These are phyloP conservation scores for Tenualosa thibaudeaui DNA, from an alignment of 2,797 vertebrate genomes.

Conservation along the genomic window DNA sequence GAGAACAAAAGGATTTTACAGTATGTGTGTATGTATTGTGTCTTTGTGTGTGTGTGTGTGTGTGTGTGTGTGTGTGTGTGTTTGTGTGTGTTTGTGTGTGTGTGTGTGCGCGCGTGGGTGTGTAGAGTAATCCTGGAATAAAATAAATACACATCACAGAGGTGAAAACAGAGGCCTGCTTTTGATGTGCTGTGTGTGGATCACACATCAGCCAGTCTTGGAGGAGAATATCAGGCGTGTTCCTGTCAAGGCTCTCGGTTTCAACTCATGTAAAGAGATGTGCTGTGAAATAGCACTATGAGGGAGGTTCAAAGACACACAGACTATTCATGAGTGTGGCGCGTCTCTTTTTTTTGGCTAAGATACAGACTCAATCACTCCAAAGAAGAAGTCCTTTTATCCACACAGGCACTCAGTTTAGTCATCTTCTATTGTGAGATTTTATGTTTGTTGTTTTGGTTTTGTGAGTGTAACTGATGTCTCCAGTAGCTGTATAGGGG, in stretches of 20 bases:
- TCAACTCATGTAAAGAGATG: conserved; percentile 24
- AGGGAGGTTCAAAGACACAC: neutral
- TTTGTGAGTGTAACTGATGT: neutral
- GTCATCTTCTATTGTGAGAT: neutral
- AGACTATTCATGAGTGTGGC: conserved; percentile 1
- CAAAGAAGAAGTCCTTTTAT: neutral
- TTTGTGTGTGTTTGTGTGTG: neutral
- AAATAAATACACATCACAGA: conserved; percentile 13
- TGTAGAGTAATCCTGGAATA: neutral
- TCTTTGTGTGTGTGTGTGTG: neutral
- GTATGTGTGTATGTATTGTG: neutral
- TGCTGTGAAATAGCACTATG: neutral
- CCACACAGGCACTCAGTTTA: neutral
- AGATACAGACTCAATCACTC: neutral
- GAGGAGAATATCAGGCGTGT: conserved; percentile 31
- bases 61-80: conserved; percentile 8
- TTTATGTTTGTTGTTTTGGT: neutral
- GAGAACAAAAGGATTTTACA: conserved; percentile 17
- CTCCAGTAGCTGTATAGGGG: neutral
- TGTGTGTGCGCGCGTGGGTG: neutral
- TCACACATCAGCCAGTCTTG: conserved; percentile 6
- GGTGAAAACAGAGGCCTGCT: neutral
- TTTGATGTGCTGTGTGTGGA: neutral
- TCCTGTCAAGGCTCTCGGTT: conserved; percentile 24
- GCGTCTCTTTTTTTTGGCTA: neutral